A percentile compares a stretch with the other conserved stretches of the same genome.
Evolutionary conservation across 2,113 vertebrate species (phyloP).

Genomic region (Mesitornis unicolor): DNA sequence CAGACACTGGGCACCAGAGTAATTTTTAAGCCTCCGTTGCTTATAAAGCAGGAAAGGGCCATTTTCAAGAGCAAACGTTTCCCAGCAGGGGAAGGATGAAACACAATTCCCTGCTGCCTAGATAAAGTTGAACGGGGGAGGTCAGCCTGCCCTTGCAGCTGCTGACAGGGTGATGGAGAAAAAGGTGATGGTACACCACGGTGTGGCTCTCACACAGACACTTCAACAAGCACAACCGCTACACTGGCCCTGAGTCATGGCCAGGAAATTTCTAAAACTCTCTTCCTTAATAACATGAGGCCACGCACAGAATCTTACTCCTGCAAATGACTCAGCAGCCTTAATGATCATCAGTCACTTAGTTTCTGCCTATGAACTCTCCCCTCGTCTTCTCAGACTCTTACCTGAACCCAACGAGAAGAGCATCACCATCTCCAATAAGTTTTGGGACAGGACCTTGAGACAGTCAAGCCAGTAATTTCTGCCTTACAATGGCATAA

Average conservation of each 20-base stretch:
- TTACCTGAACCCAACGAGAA: not conserved
- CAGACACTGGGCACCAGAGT: too few relatives aligned
- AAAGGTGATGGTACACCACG: not conserved
- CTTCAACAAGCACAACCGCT: not conserved
- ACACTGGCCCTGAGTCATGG: accelerated
- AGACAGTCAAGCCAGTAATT: not conserved
- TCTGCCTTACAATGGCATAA: not conserved
- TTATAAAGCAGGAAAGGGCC: not conserved
- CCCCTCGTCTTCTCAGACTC: not conserved
- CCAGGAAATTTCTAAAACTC: not conserved
- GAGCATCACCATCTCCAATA: not conserved
- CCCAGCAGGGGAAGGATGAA: not conserved
- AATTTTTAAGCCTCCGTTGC: not conserved
- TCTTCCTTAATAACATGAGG: not conserved
- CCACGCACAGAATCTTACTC: not conserved
- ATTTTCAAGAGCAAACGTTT: not conserved
- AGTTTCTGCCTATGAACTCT: not conserved
- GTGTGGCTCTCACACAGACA: not conserved
- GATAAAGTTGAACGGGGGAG: accelerated
- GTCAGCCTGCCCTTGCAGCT: not conserved
- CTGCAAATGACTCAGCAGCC: not conserved
- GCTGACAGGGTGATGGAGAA: not conserved
- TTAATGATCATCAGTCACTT: not conserved
- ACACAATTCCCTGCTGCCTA: not conserved
- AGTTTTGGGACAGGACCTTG: not conserved